Percentiles rank a stretch among this genome's conserved stretches.
Evolutionary conservation across 1,140 invertebrate genomes (phyloP).

Genomic region (Asobara japonica): DNA sequence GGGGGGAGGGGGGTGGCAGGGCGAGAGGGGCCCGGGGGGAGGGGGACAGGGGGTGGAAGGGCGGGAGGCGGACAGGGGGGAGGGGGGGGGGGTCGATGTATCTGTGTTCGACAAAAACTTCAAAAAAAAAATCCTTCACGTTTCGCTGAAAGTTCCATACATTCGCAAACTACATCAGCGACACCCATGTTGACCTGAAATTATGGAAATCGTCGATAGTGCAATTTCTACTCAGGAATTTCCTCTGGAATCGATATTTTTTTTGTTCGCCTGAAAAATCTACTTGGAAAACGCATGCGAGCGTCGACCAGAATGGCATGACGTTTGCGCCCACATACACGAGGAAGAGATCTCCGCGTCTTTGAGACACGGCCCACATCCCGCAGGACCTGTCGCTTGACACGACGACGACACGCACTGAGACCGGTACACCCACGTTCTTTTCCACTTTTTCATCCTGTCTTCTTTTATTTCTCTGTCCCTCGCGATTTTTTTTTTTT

Average conservation of each 20-base stretch:
- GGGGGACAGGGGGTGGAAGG: too few relatives aligned
- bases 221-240: not conserved
- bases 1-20: too few relatives aligned
- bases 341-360: conserved; percentile 11
- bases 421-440: conserved; percentile 32
- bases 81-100: too few relatives aligned
- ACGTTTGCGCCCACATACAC: conserved; percentile 25
- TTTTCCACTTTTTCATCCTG: not conserved
- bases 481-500: conserved; percentile 19
- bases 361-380: conserved; percentile 44
- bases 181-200: not conserved
- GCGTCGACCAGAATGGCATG: not conserved
- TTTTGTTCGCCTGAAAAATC: not conserved
- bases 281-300: not conserved
- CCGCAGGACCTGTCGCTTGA: conserved; percentile 46
- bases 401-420: conserved; percentile 34
- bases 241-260: not conserved
- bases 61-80: too few relatives aligned
- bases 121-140: too few relatives aligned
- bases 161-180: too few relatives aligned
- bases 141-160: too few relatives aligned
- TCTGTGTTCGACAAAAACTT: too few relatives aligned
- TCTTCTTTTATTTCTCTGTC: conserved; percentile 25
- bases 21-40: too few relatives aligned
- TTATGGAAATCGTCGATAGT: not conserved